Evolutionary conservation across 2,113 vertebrate genomes (phyloP).

Genomic region (Pomatorhinus ruficollis): DNA sequence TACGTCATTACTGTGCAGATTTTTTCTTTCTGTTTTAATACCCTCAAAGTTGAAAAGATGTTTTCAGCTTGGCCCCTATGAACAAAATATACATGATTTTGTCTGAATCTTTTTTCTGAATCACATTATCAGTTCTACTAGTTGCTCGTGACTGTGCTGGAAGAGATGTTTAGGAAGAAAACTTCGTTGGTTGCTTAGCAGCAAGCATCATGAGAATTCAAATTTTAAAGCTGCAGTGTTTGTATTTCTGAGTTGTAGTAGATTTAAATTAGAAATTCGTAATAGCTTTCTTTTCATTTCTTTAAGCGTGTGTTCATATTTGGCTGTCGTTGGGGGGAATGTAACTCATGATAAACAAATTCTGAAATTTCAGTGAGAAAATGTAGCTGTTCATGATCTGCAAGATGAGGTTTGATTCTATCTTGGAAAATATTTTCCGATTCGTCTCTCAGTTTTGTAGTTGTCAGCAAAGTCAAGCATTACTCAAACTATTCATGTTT

Average conservation of each 20-base stretch:
- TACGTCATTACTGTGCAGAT: background rate
- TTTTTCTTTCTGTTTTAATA: background rate
- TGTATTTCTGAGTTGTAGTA: background rate
- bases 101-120: slow-evolving; percentile 29
- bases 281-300: background rate
- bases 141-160: slow-evolving; percentile 89
- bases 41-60: background rate
- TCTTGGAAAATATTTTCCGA: background rate
- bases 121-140: slow-evolving; percentile 75
- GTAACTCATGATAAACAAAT: background rate
- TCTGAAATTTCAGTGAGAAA: background rate
- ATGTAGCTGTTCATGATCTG: background rate
- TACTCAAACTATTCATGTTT: background rate
- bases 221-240: slow-evolving; percentile 64
- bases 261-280: background rate
- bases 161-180: slow-evolving; percentile 87
- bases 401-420: background rate
- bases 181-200: slow-evolving; percentile 84
- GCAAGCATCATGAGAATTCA: slow-evolving; percentile 77
- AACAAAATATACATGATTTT: slow-evolving; percentile 3
- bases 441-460: background rate
- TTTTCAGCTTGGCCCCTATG: background rate
- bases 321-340: background rate
- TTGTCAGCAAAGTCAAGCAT: background rate
- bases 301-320: background rate